A percentile compares a stretch with the other conserved stretches of the same genome.
These are phyloP conservation scores for Raphicerus campestris DNA, from an alignment of 2,113 vertebrate genomes.

Conservation along the genomic window DNA sequence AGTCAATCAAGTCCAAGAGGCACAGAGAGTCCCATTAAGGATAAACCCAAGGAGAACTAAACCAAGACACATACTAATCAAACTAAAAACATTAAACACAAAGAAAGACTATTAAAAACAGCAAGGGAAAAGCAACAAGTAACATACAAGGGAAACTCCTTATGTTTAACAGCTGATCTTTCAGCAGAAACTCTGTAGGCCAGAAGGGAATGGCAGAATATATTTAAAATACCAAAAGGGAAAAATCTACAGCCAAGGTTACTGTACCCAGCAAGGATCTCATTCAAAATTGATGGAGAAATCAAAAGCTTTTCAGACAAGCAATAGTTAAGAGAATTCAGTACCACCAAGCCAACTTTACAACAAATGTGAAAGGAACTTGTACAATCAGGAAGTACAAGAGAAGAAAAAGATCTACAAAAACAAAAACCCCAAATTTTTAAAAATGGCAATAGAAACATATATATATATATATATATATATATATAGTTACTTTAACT, in stretches of 20 bases:
- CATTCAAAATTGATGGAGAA: background rate
- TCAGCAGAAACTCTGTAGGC: background rate
- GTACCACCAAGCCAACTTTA: background rate
- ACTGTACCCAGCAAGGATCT: background rate
- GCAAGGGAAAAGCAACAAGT: background rate
- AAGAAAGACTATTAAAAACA: background rate
- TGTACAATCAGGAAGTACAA: background rate
- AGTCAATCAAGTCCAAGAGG: background rate
- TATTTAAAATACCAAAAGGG: background rate
- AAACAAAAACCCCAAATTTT: background rate
- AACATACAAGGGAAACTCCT: background rate
- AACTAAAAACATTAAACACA: background rate
- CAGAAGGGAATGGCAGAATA: background rate
- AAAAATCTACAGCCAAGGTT: background rate
- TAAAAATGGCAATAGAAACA: background rate
- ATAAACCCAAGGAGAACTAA: background rate
- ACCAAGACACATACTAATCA: background rate
- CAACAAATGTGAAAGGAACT: background rate
- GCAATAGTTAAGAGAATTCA: background rate
- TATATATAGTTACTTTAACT: background rate
- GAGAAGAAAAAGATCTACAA: background rate
- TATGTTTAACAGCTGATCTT: background rate
- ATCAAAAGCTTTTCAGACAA: background rate
- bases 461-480: background rate
- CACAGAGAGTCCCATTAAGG: background rate